A percentile compares a stretch with the other conserved stretches of the same genome.
phyloP scores from a whole-genome alignment of 2,113 vertebrate genomes.

The Tretioscincus oriximinensis region DNA sequence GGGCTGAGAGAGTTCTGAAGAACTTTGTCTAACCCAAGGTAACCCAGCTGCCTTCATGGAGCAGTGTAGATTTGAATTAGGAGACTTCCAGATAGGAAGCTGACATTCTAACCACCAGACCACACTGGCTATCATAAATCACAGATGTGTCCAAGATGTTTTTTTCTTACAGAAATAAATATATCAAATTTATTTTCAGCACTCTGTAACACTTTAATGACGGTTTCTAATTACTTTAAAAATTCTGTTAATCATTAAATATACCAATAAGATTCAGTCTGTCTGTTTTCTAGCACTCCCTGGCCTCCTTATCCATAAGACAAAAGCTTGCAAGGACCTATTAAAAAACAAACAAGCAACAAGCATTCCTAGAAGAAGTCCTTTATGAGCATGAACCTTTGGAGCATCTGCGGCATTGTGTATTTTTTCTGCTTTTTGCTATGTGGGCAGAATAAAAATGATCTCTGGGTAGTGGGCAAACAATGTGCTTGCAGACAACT shows the following conservation, averaged over 20 bases:
- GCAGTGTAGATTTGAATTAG: no score
- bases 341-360: constrained; percentile 5
- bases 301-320: background rate
- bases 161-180: no score
- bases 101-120: no score
- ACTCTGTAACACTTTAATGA: background rate
- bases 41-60: no score
- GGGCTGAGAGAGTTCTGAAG: no score
- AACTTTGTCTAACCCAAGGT: no score
- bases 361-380: constrained; percentile 27
- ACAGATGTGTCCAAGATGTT: no score
- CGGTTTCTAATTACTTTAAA: constrained; percentile 12
- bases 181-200: no score
- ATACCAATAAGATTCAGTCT: constrained; percentile 5
- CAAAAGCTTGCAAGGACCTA: constrained; percentile 23
- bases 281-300: constrained; percentile 12
- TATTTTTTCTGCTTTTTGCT: constrained; percentile 59
- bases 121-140: no score
- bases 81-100: no score
- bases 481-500: constrained; percentile 54
- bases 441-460: constrained; percentile 71
- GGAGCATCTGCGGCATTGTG: constrained; percentile 65
- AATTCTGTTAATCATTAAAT: constrained; percentile 24
- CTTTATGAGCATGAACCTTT: constrained; percentile 28
- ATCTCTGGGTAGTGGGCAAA: constrained; percentile 57